phyloP scores from a whole-genome alignment of 2,888 invertebrate genomes.

The Disparrhopalites patrizii region DNA sequence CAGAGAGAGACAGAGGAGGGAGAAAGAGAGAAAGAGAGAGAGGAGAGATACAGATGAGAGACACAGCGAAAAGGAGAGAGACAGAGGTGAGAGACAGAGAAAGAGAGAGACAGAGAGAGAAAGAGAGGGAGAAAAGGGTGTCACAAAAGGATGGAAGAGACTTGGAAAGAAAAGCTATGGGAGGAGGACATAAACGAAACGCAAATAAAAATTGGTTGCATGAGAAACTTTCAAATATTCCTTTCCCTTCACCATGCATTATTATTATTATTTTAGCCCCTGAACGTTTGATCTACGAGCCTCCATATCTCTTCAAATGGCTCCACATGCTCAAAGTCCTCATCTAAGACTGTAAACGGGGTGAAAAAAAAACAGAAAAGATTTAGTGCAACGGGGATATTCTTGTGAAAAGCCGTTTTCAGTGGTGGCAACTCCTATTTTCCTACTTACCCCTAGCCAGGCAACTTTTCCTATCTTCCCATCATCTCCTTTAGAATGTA shows the following conservation, averaged over 20 bases:
- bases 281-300: slow-evolving; percentile 4
- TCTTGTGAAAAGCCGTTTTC: too few relatives aligned
- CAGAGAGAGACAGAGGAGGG: not conserved
- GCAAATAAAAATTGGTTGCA: slow-evolving; percentile 26
- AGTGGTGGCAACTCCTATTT: too few relatives aligned
- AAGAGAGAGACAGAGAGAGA: not conserved
- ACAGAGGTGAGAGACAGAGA: not conserved
- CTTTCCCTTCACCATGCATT: slow-evolving; percentile 18
- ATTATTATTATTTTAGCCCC: not conserved
- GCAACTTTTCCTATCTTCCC: not conserved
- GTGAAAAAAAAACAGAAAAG: not conserved
- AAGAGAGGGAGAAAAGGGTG: not conserved
- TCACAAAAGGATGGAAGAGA: not conserved
- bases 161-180: not conserved
- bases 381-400: not conserved
- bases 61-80: not conserved
- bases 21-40: not conserved
- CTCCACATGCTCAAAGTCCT: not conserved
- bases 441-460: too few relatives aligned
- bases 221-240: slow-evolving; percentile 25
- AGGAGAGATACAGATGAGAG: not conserved
- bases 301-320: slow-evolving; percentile 1
- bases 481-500: not conserved
- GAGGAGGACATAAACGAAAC: slow-evolving; percentile 15
- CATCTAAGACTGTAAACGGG: slow-evolving; percentile 7